phyloP scores from a whole-genome alignment of 2,797 vertebrate genomes.

The Sarcophilus harrisii region DNA sequence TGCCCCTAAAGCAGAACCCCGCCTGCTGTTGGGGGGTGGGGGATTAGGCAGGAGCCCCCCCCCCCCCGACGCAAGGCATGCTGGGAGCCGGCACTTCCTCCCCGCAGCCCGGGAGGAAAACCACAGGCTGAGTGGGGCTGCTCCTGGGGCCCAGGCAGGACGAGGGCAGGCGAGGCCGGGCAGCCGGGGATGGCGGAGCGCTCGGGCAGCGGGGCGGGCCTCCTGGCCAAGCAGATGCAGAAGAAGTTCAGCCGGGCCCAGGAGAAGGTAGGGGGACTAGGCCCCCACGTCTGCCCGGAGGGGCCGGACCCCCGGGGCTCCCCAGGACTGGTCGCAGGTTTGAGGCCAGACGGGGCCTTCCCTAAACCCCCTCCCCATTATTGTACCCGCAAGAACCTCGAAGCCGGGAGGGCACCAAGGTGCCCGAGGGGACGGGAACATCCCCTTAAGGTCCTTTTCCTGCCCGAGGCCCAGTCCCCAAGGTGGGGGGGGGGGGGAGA shows the following conservation, averaged over 20 bases:
- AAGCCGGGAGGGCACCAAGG: background rate
- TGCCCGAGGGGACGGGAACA: background rate
- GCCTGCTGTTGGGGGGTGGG: background rate
- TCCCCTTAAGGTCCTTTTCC: background rate
- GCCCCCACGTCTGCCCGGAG: fast-evolving
- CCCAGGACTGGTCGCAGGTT: background rate
- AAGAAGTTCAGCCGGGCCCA: slow-evolving; percentile 93
- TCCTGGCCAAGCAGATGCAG: slow-evolving; percentile 94
- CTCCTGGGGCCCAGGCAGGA: background rate
- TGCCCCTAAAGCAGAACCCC: too few species aligned
- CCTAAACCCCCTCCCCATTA: background rate
- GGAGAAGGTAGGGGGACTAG: slow-evolving; percentile 90
- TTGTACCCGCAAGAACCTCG: background rate
- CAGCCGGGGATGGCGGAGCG: slow-evolving; percentile 90
- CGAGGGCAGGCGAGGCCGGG: background rate
- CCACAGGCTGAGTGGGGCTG: slow-evolving; percentile 60
- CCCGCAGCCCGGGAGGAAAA: slow-evolving; percentile 51
- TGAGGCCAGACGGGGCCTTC: background rate
- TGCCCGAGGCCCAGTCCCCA: background rate
- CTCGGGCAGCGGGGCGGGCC: slow-evolving; percentile 87
- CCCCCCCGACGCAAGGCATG: slow-evolving; percentile 66
- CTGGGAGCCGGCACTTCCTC: slow-evolving; percentile 83
- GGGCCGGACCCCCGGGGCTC: background rate
- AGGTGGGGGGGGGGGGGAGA: background rate
- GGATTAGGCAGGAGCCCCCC: background rate